Percentiles rank a stretch among this genome's conserved stretches.
These are phyloP conservation scores for Zhengitettix transpicula DNA, from an alignment of 2,888 invertebrate species.

Conservation along the genomic window DNA sequence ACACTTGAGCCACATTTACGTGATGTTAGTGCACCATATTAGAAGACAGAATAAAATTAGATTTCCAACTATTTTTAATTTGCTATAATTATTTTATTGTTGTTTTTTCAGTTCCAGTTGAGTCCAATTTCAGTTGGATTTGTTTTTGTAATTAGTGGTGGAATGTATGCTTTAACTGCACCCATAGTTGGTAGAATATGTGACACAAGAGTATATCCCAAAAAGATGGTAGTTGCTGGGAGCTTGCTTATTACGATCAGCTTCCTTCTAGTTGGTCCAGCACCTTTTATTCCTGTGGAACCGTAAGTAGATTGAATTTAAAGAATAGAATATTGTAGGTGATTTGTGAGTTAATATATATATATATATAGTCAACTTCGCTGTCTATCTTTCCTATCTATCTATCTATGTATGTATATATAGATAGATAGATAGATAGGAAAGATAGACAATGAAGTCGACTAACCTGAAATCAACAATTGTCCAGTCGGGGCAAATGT, in stretches of 20 bases:
- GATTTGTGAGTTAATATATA: no score
- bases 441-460: no score
- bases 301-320: conserved; percentile 18
- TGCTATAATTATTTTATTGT: background rate
- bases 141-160: conserved; percentile 29
- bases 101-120: conserved; percentile 22
- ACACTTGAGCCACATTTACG: conserved; percentile 35
- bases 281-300: conserved; percentile 22
- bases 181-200: conserved; percentile 28
- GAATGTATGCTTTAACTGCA: conserved; percentile 28
- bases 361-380: no score
- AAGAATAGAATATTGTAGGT: no score
- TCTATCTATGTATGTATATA: no score
- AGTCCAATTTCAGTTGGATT: conserved; percentile 24
- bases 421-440: no score
- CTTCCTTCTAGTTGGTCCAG: conserved; percentile 30
- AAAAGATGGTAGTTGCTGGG: conserved; percentile 26
- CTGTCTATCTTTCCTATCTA: no score
- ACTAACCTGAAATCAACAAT: no score
- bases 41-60: no score
- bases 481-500: no score
- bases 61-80: no score
- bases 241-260: conserved; percentile 21
- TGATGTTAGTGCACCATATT: conserved; percentile 17
- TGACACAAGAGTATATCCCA: conserved; percentile 37